Conservation (phyloP, 2,797 vertebrate genomes). For the Tympanoctomys barrerae region DNA sequence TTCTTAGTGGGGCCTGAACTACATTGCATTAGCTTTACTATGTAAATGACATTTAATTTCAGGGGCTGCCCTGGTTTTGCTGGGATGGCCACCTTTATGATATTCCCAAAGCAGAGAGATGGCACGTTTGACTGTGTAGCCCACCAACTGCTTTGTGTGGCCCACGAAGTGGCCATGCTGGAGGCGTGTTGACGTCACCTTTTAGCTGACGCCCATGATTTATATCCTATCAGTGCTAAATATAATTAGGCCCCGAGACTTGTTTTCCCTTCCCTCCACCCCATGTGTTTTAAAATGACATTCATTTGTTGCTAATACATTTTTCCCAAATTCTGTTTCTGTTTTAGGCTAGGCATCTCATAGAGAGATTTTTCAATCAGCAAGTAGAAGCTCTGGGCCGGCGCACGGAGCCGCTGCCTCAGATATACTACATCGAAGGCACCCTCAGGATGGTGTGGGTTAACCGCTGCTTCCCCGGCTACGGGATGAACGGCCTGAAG, state of each 20-base stretch:
- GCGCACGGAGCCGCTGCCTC: conserved; percentile 67
- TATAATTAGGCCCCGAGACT: neutral
- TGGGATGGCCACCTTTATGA: neutral
- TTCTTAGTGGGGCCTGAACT: neutral
- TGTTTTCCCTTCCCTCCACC: neutral
- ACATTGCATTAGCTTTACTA: neutral
- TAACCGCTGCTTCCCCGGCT: conserved; percentile 81
- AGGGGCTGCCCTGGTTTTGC: neutral
- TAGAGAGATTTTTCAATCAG: conserved; percentile 84
- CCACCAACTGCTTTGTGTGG: neutral
- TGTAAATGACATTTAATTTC: neutral
- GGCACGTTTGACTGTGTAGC: neutral
- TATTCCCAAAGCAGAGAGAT: neutral
- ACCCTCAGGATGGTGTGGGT: conserved; percentile 82
- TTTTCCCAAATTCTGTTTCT: conserved; percentile 63
- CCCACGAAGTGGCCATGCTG: neutral
- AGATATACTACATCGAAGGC: conserved; percentile 84
- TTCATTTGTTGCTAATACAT: neutral
- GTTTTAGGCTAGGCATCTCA: conserved; percentile 84
- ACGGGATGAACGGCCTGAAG: conserved; percentile 79
- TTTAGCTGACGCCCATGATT: neutral
- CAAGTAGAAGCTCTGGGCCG: conserved; percentile 80
- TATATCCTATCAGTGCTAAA: neutral
- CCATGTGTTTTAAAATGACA: neutral
- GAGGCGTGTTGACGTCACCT: neutral